phyloP scores from a whole-genome alignment of 2,113 vertebrate genomes.

The Nibea albiflora region DNA sequence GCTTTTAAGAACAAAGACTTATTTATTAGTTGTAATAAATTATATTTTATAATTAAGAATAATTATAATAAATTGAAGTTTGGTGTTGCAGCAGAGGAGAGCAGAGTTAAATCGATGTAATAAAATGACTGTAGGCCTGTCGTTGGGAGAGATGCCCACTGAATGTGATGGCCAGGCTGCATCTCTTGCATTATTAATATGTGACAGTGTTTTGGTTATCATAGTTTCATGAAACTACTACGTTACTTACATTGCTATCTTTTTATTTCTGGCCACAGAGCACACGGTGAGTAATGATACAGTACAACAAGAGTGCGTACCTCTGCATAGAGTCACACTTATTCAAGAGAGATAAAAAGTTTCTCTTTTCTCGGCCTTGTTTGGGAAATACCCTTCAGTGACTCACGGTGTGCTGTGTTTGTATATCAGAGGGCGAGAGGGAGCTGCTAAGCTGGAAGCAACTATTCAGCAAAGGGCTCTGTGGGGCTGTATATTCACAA shows the following conservation, averaged over 20 bases:
- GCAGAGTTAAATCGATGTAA: background rate
- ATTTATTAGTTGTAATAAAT: too few relatives aligned
- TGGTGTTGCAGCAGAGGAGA: too few relatives aligned
- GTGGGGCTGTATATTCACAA: slow-evolving; percentile 16
- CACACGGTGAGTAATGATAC: background rate
- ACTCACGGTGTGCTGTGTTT: background rate
- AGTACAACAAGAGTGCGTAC: background rate
- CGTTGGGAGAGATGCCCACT: background rate
- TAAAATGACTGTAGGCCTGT: background rate
- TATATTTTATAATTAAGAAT: too few relatives aligned
- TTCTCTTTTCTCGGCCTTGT: background rate
- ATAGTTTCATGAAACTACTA: background rate
- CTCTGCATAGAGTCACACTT: background rate
- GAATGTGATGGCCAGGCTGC: background rate
- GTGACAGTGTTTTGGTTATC: background rate
- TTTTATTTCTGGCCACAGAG: background rate
- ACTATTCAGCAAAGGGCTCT: background rate
- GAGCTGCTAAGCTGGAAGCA: slow-evolving; percentile 4
- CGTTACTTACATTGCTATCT: background rate
- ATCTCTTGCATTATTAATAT: background rate
- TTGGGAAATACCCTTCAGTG: background rate
- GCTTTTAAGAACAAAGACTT: too few relatives aligned
- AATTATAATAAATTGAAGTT: background rate
- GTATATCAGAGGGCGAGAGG: background rate
- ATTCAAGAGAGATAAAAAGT: background rate